Conservation (phyloP, 2,888 invertebrate species). For the Timema podura region DNA sequence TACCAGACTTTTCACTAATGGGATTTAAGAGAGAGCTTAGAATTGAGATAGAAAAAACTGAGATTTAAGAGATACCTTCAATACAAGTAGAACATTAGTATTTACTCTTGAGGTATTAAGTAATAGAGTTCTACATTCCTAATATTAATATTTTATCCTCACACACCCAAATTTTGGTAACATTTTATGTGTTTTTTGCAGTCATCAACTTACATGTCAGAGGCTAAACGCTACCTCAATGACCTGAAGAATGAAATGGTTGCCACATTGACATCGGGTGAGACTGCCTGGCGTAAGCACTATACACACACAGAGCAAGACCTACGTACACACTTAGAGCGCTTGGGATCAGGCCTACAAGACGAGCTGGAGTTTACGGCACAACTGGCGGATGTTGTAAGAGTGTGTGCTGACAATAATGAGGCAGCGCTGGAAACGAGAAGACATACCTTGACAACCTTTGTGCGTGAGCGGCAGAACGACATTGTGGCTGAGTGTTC, state of each 20-base stretch:
- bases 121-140: no score
- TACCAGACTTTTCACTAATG: no score
- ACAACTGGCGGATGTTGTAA: not conserved
- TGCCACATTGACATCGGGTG: slow-evolving; percentile 29
- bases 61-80: no score
- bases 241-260: slow-evolving; percentile 26
- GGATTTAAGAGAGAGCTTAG: no score
- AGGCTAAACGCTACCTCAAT: slow-evolving; percentile 18
- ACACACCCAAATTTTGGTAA: no score
- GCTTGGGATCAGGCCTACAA: slow-evolving; percentile 29
- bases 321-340: slow-evolving; percentile 33
- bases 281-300: slow-evolving; percentile 34
- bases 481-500: slow-evolving; percentile 40
- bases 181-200: not conserved
- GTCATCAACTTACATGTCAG: slow-evolving; percentile 11
- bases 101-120: no score
- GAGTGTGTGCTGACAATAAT: slow-evolving; percentile 32
- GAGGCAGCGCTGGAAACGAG: slow-evolving; percentile 39
- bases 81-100: no score
- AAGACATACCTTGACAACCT: slow-evolving; percentile 34
- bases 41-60: no score
- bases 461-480: slow-evolving; percentile 37
- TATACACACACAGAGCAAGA: slow-evolving; percentile 34
- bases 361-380: slow-evolving; percentile 30
- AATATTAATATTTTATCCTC: no score